Base-by-base conservation (phyloP, 2,888 invertebrate genomes). In the Mythimna vitellina region DNA sequence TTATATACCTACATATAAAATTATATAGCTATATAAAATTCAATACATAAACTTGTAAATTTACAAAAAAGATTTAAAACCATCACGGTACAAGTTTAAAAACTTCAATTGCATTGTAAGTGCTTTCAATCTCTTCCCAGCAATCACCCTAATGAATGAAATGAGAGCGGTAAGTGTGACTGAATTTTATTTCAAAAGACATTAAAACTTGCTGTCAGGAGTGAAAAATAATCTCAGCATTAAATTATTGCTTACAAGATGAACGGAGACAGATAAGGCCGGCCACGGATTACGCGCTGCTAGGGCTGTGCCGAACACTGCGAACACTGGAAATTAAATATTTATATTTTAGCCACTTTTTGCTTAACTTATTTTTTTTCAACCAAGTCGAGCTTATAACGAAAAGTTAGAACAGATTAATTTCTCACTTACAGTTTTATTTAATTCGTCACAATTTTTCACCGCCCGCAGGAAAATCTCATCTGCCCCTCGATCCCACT, bases 151-250 rank as follows among this genome's bases (percentile, higher is more conserved):
- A 90, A 89, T 89, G 87, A 90, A 89, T 85, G 85, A 82, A 88
- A 86, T 87, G 83, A 89, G 89, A 86, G 87, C 90, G 89, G 91
- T 89, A 89, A 89, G 86, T 89, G 88, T 87, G 91, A 91, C 92
- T 92, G 93, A 93, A 94, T 93, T 94, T 91, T 91, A 92, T 94
- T 95, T 91, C 93, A 92, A 93, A 94, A 94, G 94, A 93, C 93
- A 94, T 95, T 95, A 93, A 95, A 94, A 94, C 91, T 94, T 92
- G 94, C 94, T 93, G 92, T 92, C 93, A 92, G 86, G 92, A 94
- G 92, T 94, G 94, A 94, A 94, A 94, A 95, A 94, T 95, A 95
- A 94, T 94, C 94, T 93, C 91, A 86, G 89, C 88, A 87, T 91
- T 90, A 90, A 95, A 94, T 94, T 94, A 95, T 94, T 92, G 94